Base-by-base conservation (phyloP, 2,888 invertebrate species). In the Dasypogon diadema region DNA sequence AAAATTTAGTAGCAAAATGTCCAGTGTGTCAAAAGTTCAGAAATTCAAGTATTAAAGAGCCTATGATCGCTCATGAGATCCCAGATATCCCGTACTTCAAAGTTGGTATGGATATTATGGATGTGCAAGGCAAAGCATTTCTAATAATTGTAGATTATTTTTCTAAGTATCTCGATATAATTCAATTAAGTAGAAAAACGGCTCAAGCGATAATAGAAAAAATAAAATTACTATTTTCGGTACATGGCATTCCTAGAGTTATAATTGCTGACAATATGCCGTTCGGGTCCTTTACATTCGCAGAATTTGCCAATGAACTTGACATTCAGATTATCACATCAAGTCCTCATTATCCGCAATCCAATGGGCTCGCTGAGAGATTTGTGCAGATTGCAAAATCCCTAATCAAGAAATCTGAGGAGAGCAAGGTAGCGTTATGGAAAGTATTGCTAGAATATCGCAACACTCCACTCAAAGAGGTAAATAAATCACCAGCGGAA, bases 31-130 rank as follows among this genome's bases (percentile, higher is more conserved):
- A 14, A 56, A 74, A 56, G 70, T 70, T 14, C 14, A n/a, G 60
- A 4, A 10, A 2, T 14, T 2, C 26, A 21, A 75, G 74, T 21
- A 3, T 3, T 8, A 74, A 56, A 16, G 68, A 76, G 37, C 34
- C 70, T 2, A 18, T 58, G 16, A 42, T 70, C 4, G 2, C 21
- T 16, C 74, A 74, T 22, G n/a, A 22, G 14, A 56, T 76, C 10
- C 70, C 74, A 8, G 8, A 54, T 2, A 12, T 46, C 2, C 74
- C 76, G 16, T 55, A 22, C 8, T 3, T 80, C 63, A 81, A 81
- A 63, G 65, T 83, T 34, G 80, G 76, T 46, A 76, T 79, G 34
- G 82, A 82, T 79, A 80, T 82, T 77, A 70, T 70, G 74, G 76
- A 74, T 6, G 5, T 34, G 18, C 16, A 3, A 10, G 22, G 22